These are phyloP conservation scores for Phalera bucephala DNA, from an alignment of 2,888 invertebrate genomes.

Conservation along the genomic window DNA sequence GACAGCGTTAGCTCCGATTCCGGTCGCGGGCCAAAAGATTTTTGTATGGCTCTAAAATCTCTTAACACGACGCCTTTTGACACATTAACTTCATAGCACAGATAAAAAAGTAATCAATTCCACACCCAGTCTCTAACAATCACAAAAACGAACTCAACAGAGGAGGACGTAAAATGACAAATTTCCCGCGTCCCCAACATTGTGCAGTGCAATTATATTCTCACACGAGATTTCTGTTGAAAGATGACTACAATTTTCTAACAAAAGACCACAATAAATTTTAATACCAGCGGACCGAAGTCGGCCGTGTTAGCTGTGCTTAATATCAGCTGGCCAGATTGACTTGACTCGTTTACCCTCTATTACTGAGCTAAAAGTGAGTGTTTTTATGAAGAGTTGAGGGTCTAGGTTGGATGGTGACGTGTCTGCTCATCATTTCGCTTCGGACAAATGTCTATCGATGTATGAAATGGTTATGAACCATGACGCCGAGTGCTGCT, in stretches of 20 bases:
- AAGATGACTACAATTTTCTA: slow-evolving; percentile 13
- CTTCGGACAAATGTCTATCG: slow-evolving; percentile 12
- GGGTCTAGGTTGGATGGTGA: neutral
- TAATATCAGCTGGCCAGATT: neutral
- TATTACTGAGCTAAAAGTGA: neutral
- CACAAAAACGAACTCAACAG: too few species aligned
- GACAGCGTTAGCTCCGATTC: too few species aligned
- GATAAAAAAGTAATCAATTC: too few species aligned
- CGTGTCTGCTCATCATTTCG: too few species aligned
- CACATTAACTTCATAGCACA: too few species aligned
- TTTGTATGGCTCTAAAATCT: too few species aligned
- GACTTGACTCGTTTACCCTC: neutral
- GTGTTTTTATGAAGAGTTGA: neutral
- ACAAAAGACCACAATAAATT: slow-evolving; percentile 16
- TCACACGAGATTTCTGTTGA: slow-evolving; percentile 1
- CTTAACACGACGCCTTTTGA: too few species aligned
- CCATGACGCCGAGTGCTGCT: slow-evolving; percentile 4
- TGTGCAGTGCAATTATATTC: neutral
- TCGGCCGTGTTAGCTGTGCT: slow-evolving; percentile 13
- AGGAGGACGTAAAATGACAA: neutral
- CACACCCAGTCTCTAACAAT: too few species aligned
- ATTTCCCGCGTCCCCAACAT: neutral
- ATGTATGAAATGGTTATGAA: slow-evolving; percentile 20
- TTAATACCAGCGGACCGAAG: too few species aligned
- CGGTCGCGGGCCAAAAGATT: too few species aligned